Evolutionary conservation across 2,888 invertebrate genomes (phyloP).

Genomic region (Hypomecis atomaria): DNA sequence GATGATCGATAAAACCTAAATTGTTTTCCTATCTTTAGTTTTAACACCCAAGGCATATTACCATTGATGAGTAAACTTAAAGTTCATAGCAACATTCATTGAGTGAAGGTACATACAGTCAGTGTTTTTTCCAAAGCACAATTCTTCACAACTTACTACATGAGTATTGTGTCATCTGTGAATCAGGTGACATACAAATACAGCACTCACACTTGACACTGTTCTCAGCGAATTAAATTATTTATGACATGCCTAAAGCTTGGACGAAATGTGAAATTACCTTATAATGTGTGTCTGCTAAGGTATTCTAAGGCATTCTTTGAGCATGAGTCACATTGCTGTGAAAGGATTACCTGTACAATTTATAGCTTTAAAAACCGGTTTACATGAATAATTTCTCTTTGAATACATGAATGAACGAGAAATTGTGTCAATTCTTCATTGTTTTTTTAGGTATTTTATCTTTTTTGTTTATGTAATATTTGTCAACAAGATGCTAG

Average conservation of each 20-base stretch:
- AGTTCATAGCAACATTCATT: conserved; percentile 2
- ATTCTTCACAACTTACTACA: conserved; percentile 45
- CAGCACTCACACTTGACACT: conserved; percentile 59
- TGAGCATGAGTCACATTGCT: conserved; percentile 33
- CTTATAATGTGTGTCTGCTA: conserved; percentile 32
- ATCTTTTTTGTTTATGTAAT: background rate
- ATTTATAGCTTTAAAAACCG: conserved; percentile 16
- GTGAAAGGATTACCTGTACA: conserved; percentile 20
- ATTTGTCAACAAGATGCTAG: conserved; percentile 9
- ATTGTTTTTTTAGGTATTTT: background rate
- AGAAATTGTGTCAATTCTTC: conserved; percentile 5
- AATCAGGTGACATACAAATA: conserved; percentile 68
- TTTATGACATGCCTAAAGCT: conserved; percentile 45
- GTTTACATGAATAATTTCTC: conserved; percentile 31
- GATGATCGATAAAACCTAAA: conserved; percentile 17
- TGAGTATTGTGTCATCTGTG: conserved; percentile 61
- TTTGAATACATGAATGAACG: conserved; percentile 14
- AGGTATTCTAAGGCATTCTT: conserved; percentile 34
- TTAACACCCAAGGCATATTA: conserved; percentile 14
- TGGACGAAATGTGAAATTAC: conserved; percentile 31
- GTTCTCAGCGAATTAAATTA: conserved; percentile 51
- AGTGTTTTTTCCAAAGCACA: conserved; percentile 38
- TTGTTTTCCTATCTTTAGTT: conserved; percentile 8
- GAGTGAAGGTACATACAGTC: background rate
- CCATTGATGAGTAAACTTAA: conserved; percentile 1